These are phyloP conservation scores for Apis laboriosa DNA, from an alignment of 1,140 invertebrate genomes.

Conservation along the genomic window DNA sequence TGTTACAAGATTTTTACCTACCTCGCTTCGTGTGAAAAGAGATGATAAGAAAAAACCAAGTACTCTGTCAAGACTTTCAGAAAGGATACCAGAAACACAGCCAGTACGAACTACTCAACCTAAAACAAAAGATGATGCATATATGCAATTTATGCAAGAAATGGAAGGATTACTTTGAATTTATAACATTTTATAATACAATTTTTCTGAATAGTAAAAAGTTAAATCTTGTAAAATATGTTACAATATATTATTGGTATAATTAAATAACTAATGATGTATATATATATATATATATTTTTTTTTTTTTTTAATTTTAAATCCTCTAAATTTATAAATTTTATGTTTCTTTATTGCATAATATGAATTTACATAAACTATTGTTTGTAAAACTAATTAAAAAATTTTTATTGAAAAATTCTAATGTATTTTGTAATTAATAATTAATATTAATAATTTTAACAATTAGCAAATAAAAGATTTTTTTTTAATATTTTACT, in stretches of 20 bases:
- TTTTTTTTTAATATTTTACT: not conserved
- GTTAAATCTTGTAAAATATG: slow-evolving; percentile 52
- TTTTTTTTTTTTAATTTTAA: not conserved
- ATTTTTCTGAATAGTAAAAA: slow-evolving; percentile 31
- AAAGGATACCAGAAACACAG: slow-evolving; percentile 77
- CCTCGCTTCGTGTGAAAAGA: slow-evolving; percentile 93
- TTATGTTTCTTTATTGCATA: slow-evolving; percentile 12
- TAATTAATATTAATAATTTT: not conserved
- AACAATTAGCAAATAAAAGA: not conserved
- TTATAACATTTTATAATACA: slow-evolving; percentile 47
- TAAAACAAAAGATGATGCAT: slow-evolving; percentile 97
- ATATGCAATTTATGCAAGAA: slow-evolving; percentile 99
- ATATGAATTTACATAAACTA: not conserved
- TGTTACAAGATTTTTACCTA: slow-evolving; percentile 96
- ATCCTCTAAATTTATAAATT: not conserved
- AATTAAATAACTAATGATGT: slow-evolving; percentile 9
- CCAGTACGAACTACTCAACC: slow-evolving; percentile 73
- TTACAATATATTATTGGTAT: slow-evolving; percentile 18
- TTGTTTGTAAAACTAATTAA: not conserved
- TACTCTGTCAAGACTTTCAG: slow-evolving; percentile 72
- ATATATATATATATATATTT: slow-evolving; percentile 22
- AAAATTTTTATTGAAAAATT: not conserved
- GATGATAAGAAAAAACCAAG: slow-evolving; percentile 85
- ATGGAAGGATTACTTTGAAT: slow-evolving; percentile 94
- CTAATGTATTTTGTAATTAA: not conserved